These are phyloP conservation scores for Enteromius viviparus DNA, from an alignment of 2,797 vertebrate genomes.

Conservation along the genomic window DNA sequence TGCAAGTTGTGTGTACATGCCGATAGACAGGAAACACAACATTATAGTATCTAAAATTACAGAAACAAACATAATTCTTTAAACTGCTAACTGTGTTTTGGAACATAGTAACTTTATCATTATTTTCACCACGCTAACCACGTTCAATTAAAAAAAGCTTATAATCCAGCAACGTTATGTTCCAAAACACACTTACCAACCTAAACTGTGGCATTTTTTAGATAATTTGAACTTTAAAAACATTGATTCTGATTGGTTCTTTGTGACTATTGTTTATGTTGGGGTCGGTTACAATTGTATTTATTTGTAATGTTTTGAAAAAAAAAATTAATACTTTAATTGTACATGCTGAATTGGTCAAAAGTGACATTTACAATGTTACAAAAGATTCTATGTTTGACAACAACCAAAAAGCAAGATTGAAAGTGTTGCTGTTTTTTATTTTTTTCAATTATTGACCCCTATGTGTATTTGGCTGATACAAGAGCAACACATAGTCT, in stretches of 20 bases:
- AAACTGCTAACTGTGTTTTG: not conserved
- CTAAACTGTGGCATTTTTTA: not conserved
- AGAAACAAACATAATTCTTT: not conserved
- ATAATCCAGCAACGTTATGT: not conserved
- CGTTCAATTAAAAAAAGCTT: not conserved
- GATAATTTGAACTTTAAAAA: not conserved
- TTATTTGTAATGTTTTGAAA: not conserved
- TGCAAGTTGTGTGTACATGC: conserved; percentile 40
- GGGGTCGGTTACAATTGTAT: not conserved
- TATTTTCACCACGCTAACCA: not conserved
- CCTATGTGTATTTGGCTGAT: conserved; percentile 13
- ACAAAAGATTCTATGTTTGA: not conserved
- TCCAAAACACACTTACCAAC: not conserved
- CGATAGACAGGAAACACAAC: not conserved
- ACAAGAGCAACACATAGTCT: conserved; percentile 10
- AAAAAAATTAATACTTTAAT: not conserved
- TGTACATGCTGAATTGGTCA: conserved; percentile 1
- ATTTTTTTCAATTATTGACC: conserved; percentile 57
- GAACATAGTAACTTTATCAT: not conserved
- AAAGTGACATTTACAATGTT: not conserved
- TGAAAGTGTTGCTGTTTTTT: conserved; percentile 27
- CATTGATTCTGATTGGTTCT: too few species aligned
- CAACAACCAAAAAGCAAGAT: conserved; percentile 24
- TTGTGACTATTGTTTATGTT: not conserved
- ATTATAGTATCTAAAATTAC: not conserved